These are phyloP conservation scores for Caloenas nicobarica DNA, from an alignment of 2,113 vertebrate genomes.

Conservation along the genomic window DNA sequence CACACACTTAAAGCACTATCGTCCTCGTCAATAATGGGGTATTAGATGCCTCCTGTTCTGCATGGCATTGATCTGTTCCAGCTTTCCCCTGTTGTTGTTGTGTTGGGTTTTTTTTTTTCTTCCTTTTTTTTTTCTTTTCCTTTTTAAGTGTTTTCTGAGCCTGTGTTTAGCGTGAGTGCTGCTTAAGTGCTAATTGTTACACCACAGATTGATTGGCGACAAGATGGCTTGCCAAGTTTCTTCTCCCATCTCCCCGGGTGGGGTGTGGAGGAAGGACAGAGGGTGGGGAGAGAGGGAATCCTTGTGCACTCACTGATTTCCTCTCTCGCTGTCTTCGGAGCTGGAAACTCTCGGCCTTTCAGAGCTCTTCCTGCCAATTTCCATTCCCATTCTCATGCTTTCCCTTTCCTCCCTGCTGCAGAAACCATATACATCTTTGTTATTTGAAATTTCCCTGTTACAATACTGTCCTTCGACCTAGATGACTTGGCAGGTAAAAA, in stretches of 20 bases:
- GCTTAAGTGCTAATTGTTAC: constrained; percentile 87
- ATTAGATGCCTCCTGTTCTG: constrained; percentile 74
- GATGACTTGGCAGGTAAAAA: background rate
- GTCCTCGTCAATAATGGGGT: constrained; percentile 85
- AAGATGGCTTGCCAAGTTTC: constrained; percentile 81
- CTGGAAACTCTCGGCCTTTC: constrained; percentile 16
- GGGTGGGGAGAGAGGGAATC: constrained; percentile 68
- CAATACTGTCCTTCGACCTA: background rate
- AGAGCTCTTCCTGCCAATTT: constrained; percentile 2
- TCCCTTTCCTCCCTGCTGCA: background rate
- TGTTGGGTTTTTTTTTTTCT: background rate
- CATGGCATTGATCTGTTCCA: constrained; percentile 86
- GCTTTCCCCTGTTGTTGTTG: constrained; percentile 63
- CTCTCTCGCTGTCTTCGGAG: constrained; percentile 8
- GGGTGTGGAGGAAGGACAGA: constrained; percentile 40
- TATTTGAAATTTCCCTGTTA: background rate
- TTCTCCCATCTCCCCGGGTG: constrained; percentile 60
- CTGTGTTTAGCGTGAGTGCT: constrained; percentile 78
- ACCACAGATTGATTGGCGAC: constrained; percentile 86
- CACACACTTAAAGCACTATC: constrained; percentile 83
- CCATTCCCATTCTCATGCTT: background rate
- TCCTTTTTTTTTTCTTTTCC: background rate
- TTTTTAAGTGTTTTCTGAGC: constrained; percentile 75
- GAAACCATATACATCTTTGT: background rate
- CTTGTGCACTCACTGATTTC: constrained; percentile 56